These are phyloP conservation scores for Tympanuchus pallidicinctus DNA, from an alignment of 2,113 vertebrate species.

Conservation along the genomic window DNA sequence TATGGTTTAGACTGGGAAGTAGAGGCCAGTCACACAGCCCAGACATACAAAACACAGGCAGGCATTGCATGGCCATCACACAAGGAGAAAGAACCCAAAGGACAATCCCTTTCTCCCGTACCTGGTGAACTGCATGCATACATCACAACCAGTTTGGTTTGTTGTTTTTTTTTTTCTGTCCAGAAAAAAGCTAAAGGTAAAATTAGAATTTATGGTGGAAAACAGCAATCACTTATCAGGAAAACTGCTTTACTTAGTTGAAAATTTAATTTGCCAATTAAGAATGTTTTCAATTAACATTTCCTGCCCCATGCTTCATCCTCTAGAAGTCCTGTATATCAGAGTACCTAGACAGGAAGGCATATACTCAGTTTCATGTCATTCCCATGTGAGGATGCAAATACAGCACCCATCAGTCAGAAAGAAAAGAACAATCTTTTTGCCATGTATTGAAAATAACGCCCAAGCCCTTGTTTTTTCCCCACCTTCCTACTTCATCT, in stretches of 20 bases:
- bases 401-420: neutral
- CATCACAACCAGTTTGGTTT: neutral
- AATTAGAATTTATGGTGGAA: neutral
- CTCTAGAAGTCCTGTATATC: neutral
- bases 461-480: neutral
- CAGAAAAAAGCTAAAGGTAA: neutral
- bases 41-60: neutral
- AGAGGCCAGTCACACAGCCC: neutral
- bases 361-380: neutral
- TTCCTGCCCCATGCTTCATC: neutral
- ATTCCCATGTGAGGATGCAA: neutral
- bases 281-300: neutral
- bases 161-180: neutral
- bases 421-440: neutral
- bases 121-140: neutral
- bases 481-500: neutral
- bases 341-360: neutral
- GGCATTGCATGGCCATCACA: neutral
- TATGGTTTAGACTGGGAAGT: neutral
- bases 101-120: neutral
- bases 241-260: neutral
- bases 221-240: neutral
- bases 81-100: neutral
- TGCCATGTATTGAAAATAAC: neutral
- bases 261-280: neutral